These are phyloP conservation scores for Zeugodacus cucurbitae DNA, from an alignment of 1,140 invertebrate species.

Conservation along the genomic window DNA sequence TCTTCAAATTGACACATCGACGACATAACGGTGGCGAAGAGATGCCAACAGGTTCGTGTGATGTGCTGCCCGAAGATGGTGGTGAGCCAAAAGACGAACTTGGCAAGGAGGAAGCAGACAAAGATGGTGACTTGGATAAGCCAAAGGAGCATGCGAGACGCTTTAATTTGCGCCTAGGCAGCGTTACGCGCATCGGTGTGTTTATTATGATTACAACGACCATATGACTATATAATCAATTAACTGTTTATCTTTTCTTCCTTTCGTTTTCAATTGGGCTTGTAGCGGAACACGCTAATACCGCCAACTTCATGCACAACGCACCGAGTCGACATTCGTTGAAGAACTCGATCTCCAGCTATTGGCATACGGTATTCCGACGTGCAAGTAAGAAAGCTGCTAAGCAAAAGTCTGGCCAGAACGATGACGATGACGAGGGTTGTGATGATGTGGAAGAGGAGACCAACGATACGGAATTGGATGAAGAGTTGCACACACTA, in stretches of 20 bases:
- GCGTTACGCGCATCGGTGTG: neutral
- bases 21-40: neutral
- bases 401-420: neutral
- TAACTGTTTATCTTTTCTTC: neutral
- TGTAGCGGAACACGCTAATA: neutral
- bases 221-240: neutral
- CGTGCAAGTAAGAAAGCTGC: neutral
- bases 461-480: neutral
- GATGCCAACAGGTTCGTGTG: neutral
- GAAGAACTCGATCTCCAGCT: constrained; percentile 30
- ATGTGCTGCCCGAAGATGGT: neutral
- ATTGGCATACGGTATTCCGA: constrained; percentile 15
- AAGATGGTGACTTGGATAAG: neutral
- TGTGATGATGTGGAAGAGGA: neutral
- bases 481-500: constrained; percentile 8
- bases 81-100: neutral
- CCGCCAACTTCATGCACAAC: neutral
- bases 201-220: neutral
- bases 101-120: neutral
- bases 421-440: neutral
- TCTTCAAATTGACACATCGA: constrained; percentile 13
- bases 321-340: neutral
- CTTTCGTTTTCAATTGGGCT: neutral
- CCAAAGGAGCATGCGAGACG: constrained; percentile 5
- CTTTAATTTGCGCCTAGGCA: constrained; percentile 6